These are phyloP conservation scores for Galeopsomyia nigrocyanea DNA, from an alignment of 2,888 invertebrate genomes.

Conservation along the genomic window DNA sequence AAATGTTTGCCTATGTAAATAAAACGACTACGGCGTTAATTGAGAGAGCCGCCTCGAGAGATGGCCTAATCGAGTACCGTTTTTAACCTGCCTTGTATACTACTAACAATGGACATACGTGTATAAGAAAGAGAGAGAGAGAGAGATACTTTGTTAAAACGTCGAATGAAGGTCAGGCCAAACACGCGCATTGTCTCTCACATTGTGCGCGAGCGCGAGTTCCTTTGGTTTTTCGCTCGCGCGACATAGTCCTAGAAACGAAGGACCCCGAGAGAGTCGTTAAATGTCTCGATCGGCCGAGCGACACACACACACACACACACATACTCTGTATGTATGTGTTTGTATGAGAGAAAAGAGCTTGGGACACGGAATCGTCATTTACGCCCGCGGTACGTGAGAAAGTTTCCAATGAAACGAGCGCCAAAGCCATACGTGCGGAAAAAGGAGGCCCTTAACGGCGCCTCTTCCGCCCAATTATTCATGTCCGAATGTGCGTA, in stretches of 20 bases:
- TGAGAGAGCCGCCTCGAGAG: constrained; percentile 40
- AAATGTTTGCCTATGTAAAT: constrained; percentile 22
- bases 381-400: constrained; percentile 52
- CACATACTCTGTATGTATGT: constrained; percentile 17
- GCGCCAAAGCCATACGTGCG: background rate
- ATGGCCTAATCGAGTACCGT: constrained; percentile 33
- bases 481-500: too few species aligned
- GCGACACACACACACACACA: constrained; percentile 25
- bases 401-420: constrained; percentile 51
- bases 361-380: constrained; percentile 54
- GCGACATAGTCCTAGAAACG: constrained; percentile 7
- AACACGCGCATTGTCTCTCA: constrained; percentile 31
- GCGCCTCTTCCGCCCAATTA: constrained; percentile 27
- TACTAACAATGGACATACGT: constrained; percentile 26
- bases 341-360: constrained; percentile 12
- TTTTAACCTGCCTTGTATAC: constrained; percentile 23
- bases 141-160: constrained; percentile 25
- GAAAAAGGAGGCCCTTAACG: constrained; percentile 20
- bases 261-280: constrained; percentile 20
- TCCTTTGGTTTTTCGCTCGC: constrained; percentile 34
- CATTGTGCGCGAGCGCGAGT: constrained; percentile 8
- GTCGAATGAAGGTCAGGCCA: constrained; percentile 39
- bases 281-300: constrained; percentile 44
- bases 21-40: constrained; percentile 42
- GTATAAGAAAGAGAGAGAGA: too few species aligned